These are phyloP conservation scores for Campopleginae sp. DNA, from an alignment of 2,888 invertebrate species.

Conservation along the genomic window DNA sequence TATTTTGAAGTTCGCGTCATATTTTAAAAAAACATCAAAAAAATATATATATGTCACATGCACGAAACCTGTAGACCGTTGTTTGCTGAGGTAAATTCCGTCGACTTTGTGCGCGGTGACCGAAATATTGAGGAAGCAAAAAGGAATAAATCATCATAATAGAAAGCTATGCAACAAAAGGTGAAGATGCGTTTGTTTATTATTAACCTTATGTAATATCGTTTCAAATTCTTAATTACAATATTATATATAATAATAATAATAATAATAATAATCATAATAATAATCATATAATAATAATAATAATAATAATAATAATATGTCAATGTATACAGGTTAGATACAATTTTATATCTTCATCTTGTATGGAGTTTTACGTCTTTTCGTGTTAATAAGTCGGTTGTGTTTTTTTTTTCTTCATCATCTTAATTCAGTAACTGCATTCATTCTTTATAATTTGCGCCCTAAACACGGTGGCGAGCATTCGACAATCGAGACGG, in stretches of 20 bases:
- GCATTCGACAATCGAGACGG: conserved; percentile 78
- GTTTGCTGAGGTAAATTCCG: neutral
- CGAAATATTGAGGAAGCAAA: neutral
- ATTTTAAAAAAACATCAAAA: neutral
- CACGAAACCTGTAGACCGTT: no score
- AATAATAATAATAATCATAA: conserved; percentile 71
- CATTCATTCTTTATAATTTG: conserved; percentile 70
- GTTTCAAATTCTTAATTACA: conserved; percentile 84
- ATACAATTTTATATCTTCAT: conserved; percentile 82
- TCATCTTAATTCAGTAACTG: conserved; percentile 68
- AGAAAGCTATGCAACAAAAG: conserved; percentile 70
- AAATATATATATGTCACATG: neutral
- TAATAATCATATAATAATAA: conserved; percentile 36
- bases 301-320: conserved; percentile 79
- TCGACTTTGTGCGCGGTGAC: no score
- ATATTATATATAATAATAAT: conserved; percentile 83
- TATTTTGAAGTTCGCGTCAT: no score
- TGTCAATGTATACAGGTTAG: conserved; percentile 84
- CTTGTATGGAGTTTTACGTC: conserved; percentile 78
- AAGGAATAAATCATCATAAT: conserved; percentile 57
- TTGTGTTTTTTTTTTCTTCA: conserved; percentile 73
- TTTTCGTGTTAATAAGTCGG: conserved; percentile 81
- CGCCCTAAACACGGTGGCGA: conserved; percentile 74
- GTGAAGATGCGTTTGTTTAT: conserved; percentile 84
- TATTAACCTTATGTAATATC: conserved; percentile 84